Evolutionary conservation across 2,113 vertebrate species (phyloP).

Genomic region (Leptocoma aspasia): DNA sequence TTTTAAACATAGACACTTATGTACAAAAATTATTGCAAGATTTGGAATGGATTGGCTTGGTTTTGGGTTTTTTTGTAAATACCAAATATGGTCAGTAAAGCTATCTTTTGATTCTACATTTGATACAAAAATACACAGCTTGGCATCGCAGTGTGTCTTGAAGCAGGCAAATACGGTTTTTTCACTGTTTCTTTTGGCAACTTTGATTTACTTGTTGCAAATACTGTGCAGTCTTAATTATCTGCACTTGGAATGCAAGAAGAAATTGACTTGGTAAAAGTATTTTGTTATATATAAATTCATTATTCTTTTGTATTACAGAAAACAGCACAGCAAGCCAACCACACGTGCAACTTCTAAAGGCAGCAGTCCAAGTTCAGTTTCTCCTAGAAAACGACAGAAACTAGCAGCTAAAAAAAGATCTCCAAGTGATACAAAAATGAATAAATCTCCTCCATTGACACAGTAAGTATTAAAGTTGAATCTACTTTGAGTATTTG

Average conservation of each 20-base stretch:
- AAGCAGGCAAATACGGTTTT: accelerated
- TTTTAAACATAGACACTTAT: background rate
- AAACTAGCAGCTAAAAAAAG: slow-evolving; percentile 63
- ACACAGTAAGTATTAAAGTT: slow-evolving; percentile 64
- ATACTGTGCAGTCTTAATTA: background rate
- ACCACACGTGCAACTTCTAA: slow-evolving; percentile 75
- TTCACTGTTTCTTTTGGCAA: background rate
- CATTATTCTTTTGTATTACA: slow-evolving; percentile 43
- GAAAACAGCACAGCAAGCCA: slow-evolving; percentile 76
- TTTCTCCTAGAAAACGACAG: slow-evolving; percentile 62
- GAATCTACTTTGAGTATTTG: background rate
- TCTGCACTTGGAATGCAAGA: background rate
- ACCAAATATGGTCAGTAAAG: background rate
- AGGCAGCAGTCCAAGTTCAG: slow-evolving; percentile 63
- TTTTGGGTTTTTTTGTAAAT: background rate
- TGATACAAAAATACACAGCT: background rate
- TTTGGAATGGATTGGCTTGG: background rate
- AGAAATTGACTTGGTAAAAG: background rate
- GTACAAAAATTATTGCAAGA: background rate
- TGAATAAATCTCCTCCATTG: slow-evolving; percentile 57
- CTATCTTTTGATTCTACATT: background rate
- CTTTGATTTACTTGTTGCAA: background rate
- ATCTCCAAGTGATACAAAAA: slow-evolving; percentile 51
- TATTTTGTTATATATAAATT: background rate
- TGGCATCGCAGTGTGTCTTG: background rate